Percentiles rank a stretch among this genome's conserved stretches.
Evolutionary conservation across 2,113 vertebrate genomes (phyloP).

Genomic region (Phylloscopus whistleri): DNA sequence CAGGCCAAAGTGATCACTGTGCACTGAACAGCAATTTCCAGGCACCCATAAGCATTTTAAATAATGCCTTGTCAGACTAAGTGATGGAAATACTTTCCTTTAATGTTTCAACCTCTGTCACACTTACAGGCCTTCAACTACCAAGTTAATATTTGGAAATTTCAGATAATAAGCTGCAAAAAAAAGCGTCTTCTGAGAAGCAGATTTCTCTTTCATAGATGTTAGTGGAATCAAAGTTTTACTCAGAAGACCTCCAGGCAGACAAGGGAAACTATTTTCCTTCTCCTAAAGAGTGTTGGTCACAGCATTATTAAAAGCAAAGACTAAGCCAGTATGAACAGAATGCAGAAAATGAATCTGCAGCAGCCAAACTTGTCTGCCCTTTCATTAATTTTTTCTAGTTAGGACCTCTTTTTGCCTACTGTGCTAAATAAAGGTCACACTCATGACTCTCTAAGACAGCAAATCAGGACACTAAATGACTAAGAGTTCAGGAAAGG

Average conservation of each 20-base stretch:
- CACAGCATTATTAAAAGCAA: background rate
- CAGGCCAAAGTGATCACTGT: background rate
- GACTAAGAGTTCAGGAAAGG: background rate
- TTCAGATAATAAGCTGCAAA: background rate
- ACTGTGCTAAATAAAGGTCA: background rate
- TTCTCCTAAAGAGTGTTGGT: background rate
- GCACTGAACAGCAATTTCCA: background rate
- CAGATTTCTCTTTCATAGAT: background rate
- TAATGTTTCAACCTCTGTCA: background rate
- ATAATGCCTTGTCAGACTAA: background rate
- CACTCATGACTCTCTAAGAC: rapidly evolving
- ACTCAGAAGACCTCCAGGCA: background rate
- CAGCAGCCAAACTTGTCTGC: background rate
- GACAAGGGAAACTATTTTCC: background rate
- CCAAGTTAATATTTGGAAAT: background rate
- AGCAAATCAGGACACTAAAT: background rate
- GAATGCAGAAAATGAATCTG: background rate
- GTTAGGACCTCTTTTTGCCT: background rate
- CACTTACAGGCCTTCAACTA: background rate
- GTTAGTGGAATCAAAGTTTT: background rate
- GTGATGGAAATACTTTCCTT: background rate
- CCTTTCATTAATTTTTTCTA: background rate
- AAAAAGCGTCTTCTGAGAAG: background rate
- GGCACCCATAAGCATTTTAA: background rate
- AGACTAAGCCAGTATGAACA: background rate